Conservation (phyloP, 53 echinoderm and acorn worm species). For the Patiria pectinifera region DNA sequence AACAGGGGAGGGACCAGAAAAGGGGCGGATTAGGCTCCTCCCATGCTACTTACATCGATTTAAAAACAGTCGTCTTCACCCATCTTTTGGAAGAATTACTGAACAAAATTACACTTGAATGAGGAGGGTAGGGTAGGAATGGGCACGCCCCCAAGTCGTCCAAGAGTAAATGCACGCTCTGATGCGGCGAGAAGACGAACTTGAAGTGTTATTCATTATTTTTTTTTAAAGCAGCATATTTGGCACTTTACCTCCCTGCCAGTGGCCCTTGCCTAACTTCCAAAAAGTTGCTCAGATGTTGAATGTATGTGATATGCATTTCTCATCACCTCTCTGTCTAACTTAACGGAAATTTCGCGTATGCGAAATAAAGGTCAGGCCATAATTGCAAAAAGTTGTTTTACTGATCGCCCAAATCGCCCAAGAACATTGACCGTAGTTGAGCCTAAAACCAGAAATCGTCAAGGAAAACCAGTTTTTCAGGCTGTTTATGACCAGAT, state of each 20-base stretch:
- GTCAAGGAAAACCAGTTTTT: too few relatives aligned
- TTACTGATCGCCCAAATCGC: neutral
- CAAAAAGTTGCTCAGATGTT: constrained; percentile 9
- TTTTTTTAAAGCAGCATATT: constrained; percentile 48
- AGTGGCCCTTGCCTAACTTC: constrained; percentile 27
- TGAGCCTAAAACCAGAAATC: neutral
- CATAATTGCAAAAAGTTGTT: constrained; percentile 25
- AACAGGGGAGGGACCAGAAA: too few relatives aligned
- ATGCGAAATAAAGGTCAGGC: constrained; percentile 10
- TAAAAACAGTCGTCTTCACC: too few relatives aligned
- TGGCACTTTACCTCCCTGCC: neutral
- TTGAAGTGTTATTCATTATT: constrained; percentile 39
- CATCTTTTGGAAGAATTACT: too few relatives aligned
- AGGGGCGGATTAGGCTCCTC: too few relatives aligned
- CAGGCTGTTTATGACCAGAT: too few relatives aligned
- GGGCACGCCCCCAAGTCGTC: too few relatives aligned
- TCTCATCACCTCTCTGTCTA: too few relatives aligned
- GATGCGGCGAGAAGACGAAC: neutral
- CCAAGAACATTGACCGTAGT: neutral
- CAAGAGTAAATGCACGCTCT: constrained; percentile 1
- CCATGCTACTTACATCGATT: too few relatives aligned
- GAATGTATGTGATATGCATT: constrained; percentile 5
- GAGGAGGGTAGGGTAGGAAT: too few relatives aligned
- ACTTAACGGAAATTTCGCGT: neutral
- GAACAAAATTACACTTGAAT: too few relatives aligned